Conservation (phyloP, 2,888 invertebrate genomes). For the Biston stratarius region DNA sequence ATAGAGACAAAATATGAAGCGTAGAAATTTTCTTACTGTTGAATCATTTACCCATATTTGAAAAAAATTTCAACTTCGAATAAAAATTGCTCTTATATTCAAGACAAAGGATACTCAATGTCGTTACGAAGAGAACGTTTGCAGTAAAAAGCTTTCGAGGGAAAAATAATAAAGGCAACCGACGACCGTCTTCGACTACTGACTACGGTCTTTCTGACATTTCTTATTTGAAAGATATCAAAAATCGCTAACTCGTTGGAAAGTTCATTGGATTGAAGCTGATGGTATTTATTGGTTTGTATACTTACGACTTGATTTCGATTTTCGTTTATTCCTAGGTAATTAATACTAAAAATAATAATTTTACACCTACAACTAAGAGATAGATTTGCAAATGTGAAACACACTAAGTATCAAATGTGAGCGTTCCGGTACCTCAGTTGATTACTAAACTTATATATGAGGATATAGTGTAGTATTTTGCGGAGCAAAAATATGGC, state of each 20-base stretch:
- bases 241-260: conserved; percentile 66
- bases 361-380: no score
- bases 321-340: conserved; percentile 44
- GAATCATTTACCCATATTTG: conserved; percentile 62
- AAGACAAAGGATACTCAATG: conserved; percentile 63
- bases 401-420: no score
- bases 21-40: conserved; percentile 67
- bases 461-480: no score
- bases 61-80: conserved; percentile 57
- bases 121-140: conserved; percentile 55
- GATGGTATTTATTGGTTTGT: conserved; percentile 56
- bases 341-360: conserved; percentile 10
- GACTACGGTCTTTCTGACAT: conserved; percentile 59
- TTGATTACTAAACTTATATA: no score
- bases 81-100: conserved; percentile 61
- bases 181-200: conserved; percentile 51
- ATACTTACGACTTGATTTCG: conserved; percentile 33
- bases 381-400: no score
- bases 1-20: conserved; percentile 67
- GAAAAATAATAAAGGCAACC: conserved; percentile 58
- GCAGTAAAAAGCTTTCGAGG: conserved; percentile 55
- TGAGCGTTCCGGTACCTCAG: no score
- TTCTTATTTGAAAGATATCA: conserved; percentile 66
- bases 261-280: conserved; percentile 53
- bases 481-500: no score